Base-by-base conservation (phyloP, 2,113 vertebrate species). In the Varanus komodoensis region DNA sequence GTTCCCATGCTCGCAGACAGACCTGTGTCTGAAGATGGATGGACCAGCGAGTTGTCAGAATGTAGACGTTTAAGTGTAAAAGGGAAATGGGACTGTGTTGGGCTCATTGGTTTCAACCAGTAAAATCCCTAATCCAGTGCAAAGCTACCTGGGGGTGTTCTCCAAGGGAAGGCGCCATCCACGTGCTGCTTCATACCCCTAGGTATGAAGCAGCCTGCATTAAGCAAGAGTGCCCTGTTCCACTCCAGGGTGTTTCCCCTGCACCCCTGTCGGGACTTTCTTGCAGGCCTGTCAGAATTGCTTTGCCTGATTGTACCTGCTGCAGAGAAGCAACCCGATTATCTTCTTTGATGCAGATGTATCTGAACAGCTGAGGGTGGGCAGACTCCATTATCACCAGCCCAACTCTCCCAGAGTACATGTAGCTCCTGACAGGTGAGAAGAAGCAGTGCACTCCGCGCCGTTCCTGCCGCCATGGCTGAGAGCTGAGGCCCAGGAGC, bases 351-450 rank as follows among this genome's bases (percentile, higher is more conserved):
- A 34, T 71, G 19, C 14, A 48, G 15, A 67, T n/a, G 12, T 38
- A 74, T 21, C 68, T 83, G 52, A 93, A 12, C n/a, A 80, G 27
- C 77, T 64, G 27, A 54, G 14, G 78, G 89, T 44, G n/a, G 38
- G 69, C 64, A 50, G 34, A 19, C 17, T 89, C 89, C 83, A 69
- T 54, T 0, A 77, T 57, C 84, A 68, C 7, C 44, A 54, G 29
- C n/a, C 82, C 80, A 44, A 2, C 71, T 89, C 38, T 78, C 82
- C 73, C 88, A 78, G 73, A 84, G 57, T 77, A 11, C 32, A 77
- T 75, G 88, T 84, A 77, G 71, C 71, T 88, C 64, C 64, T 88
- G 87, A 88, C 87, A 88, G 87, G 87, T 88, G 87, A 88, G 87
- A 88, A 81, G 87, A 81, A 81, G 87, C 64, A 69, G 44, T 50